Evolutionary conservation across 1,140 invertebrate species (phyloP).

Genomic region (Cherax destructor): DNA sequence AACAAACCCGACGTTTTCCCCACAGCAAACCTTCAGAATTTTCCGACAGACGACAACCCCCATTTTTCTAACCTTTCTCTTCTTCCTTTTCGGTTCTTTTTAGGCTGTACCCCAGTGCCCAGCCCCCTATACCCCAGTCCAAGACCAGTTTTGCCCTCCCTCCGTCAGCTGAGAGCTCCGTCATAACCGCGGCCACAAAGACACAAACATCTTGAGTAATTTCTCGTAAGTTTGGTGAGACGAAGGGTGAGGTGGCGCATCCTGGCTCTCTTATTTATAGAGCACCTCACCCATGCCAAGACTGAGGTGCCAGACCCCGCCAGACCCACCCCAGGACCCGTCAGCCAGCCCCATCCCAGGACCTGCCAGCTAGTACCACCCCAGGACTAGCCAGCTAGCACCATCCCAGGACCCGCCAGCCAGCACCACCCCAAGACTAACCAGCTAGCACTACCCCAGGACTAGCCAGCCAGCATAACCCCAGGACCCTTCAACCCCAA

Average conservation of each 20-base stretch:
- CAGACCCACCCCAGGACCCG: neutral
- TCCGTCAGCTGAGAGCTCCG: slow-evolving; percentile 32
- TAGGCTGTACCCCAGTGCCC: neutral
- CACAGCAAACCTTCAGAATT: no score
- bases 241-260: slow-evolving; percentile 9
- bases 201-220: slow-evolving; percentile 51
- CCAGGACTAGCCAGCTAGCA: no score
- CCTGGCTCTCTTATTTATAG: slow-evolving; percentile 38
- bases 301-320: slow-evolving; percentile 11
- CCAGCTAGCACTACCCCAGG: no score
- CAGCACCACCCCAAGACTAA: no score
- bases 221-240: slow-evolving; percentile 42
- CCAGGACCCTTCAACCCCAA: no score
- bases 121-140: neutral
- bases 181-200: slow-evolving; percentile 47
- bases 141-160: neutral
- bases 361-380: no score
- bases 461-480: no score
- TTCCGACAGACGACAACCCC: no score
- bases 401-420: no score
- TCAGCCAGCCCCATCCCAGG: no score
- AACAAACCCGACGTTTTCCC: no score
- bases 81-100: neutral
- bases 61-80: no score
- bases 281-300: slow-evolving; percentile 35